Base-by-base conservation (phyloP, 1,140 invertebrate species). In the Diorhabda sublineata region DNA sequence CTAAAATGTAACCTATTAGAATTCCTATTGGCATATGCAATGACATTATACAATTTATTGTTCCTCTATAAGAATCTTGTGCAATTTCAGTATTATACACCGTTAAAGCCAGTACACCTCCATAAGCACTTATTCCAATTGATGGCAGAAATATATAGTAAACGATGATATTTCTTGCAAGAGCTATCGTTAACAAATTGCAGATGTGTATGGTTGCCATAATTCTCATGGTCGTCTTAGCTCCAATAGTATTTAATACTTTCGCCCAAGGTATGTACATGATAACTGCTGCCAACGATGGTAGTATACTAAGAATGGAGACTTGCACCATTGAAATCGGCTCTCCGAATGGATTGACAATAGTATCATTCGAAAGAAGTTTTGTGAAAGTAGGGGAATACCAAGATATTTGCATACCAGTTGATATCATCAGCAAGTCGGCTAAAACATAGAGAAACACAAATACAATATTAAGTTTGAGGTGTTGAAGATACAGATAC, bases 241-340 rank as follows among this genome's bases (percentile, higher is more conserved):
- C 72, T 2, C 84, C 84, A 45, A 82, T 74, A 3, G 74, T 74
- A 58, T 84, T 79, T n/a, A 79, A 61, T 0, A 79, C 41, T 45
- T 75, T 69, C 5, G 80, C 81, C 11, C 81, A 79, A 4, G 67
- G 7, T 11, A 71, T 64, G 1, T 73, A 68, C 3, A 71, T 73
- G 26, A 74, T 62, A 7, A 92, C 83, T 44, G 92, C 91, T 9
- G 93, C 93, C 9, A 95, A 75, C 2, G 91, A 87, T 62, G 95
- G 82, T 5, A 95, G 79, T 0, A 91, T 92, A 0, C 89, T 90
- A 68, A 95, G 90, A 92, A 92, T 95, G 0, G 92, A 90, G 58
- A 82, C 80, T 74, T 91, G 82, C 2, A 86, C 82, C 0, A 69
- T n/a, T 0, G 81, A 83, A 3, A 87, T 66, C 7, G 64, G 61